A percentile compares a stretch with the other conserved stretches of the same genome.
phyloP scores from a whole-genome alignment of 2,113 vertebrate genomes.

The Brachypodius melanocephalos region DNA sequence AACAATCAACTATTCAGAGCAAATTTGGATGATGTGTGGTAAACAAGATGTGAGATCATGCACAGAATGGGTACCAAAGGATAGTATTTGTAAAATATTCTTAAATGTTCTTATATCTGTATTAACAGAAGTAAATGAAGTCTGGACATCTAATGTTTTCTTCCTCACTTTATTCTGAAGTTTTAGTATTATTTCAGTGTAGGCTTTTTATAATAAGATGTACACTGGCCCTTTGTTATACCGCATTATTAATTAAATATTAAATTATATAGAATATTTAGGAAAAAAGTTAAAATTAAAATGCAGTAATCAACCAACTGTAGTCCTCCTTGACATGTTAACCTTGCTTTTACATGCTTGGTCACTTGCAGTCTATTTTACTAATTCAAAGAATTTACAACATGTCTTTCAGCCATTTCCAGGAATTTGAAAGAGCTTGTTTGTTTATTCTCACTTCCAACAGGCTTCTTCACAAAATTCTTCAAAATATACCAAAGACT shows the following conservation, averaged over 20 bases:
- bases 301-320: neutral
- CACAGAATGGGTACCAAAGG: rapidly evolving
- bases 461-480: neutral
- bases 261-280: neutral
- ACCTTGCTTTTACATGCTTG: neutral
- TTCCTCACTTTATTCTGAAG: neutral
- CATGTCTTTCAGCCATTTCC: neutral
- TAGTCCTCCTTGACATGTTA: neutral
- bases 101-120: neutral
- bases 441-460: constrained; percentile 22
- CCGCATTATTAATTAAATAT: neutral
- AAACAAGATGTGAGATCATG: neutral
- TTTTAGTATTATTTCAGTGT: neutral
- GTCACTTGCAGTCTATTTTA: neutral
- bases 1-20: neutral
- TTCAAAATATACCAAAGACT: neutral
- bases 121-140: neutral
- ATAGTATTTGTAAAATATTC: neutral
- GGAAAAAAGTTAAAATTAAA: neutral
- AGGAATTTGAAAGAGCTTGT: constrained; percentile 11
- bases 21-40: neutral
- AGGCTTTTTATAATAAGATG: neutral
- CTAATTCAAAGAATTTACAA: constrained; percentile 43
- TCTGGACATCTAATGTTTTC: neutral
- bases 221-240: neutral